Base-by-base conservation (phyloP, 2,888 invertebrate species). In the Junonia oenone region DNA sequence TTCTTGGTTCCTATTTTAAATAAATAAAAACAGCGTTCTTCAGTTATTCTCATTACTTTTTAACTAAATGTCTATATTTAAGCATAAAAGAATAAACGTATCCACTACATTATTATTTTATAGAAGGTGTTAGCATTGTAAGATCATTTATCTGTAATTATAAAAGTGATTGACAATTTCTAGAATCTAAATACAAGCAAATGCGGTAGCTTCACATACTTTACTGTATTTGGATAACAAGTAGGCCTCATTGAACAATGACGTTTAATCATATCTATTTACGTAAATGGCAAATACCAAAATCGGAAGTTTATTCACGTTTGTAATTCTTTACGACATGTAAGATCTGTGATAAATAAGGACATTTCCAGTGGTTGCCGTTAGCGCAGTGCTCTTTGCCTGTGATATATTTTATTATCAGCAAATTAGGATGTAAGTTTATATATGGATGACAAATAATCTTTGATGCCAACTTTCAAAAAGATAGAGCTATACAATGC, bases 201-300 rank as follows among this genome's bases (percentile, higher is more conserved):
- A 65, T 65, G 65, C 66, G 65, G 66, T 51, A 66, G 59, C 54
- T 47, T 35, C 52, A 40, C 58, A 60, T 61, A 53, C 51, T 47
- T 59, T 54, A 49, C 70, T 69, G 48, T 62, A 59, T 71, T 65
- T 64, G 67, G 71, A 58, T 61, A 68, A 62, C 71, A 62, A 63
- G 65, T 66, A 69, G 65, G 63, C 58, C 57, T 63, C 58, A 51
- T 53, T 50, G 45, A 58, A 68, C 64, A 63, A 64, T 64, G 58
- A 63, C 62, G 66, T 61, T 62, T 62, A 61, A 64, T 63, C 60
- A 62, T 56, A 56, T 50, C 56, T 47, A 31, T 52, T 27, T 17
- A 57, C 62, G 13, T 59, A 58, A 56, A 62, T 47, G 60, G 62
- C 22, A 13, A 52, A 57, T 56, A 57, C 62, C 58, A 54, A 62